Percentiles rank a stretch among this genome's conserved stretches.
Evolutionary conservation across 2,113 vertebrate species (phyloP).

Genomic region (Megalops atlanticus): DNA sequence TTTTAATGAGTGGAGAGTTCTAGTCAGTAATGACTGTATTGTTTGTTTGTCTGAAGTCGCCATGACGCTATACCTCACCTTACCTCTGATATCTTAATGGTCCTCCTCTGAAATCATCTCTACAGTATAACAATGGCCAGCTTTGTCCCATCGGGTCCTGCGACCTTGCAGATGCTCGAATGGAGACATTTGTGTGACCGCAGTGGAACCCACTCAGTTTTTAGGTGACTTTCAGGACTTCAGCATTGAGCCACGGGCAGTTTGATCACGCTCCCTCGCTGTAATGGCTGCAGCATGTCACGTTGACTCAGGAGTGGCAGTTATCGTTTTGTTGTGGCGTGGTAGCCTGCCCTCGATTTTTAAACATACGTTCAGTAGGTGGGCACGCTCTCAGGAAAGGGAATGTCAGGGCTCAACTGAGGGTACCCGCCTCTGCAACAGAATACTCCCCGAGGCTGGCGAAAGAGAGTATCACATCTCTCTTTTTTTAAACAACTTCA

Average conservation of each 20-base stretch:
- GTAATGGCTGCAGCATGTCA: constrained; percentile 70
- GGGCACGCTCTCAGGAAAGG: constrained; percentile 34
- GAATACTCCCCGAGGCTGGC: constrained; percentile 10
- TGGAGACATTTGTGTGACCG: no score
- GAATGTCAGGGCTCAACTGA: constrained; percentile 53
- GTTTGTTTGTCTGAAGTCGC: background rate
- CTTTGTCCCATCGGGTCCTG: no score
- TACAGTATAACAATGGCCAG: constrained; percentile 42
- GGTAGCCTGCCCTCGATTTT: constrained; percentile 65
- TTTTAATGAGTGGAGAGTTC: background rate
- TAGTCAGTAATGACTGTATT: background rate
- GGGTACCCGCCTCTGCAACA: constrained; percentile 35
- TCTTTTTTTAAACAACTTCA: constrained; percentile 8
- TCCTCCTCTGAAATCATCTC: constrained; percentile 27
- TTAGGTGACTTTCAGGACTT: constrained; percentile 56
- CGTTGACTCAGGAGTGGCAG: constrained; percentile 69
- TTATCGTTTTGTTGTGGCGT: constrained; percentile 69
- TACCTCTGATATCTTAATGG: background rate
- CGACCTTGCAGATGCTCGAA: no score
- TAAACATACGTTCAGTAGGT: constrained; percentile 39
- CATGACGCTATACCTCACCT: background rate
- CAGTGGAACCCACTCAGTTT: constrained; percentile 26
- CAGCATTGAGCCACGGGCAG: constrained; percentile 64
- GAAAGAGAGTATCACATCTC: constrained; percentile 65
- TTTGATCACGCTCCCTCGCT: constrained; percentile 51